phyloP scores from a whole-genome alignment of 2,888 invertebrate genomes.

The Pseudococcus jackbeardsleyi region DNA sequence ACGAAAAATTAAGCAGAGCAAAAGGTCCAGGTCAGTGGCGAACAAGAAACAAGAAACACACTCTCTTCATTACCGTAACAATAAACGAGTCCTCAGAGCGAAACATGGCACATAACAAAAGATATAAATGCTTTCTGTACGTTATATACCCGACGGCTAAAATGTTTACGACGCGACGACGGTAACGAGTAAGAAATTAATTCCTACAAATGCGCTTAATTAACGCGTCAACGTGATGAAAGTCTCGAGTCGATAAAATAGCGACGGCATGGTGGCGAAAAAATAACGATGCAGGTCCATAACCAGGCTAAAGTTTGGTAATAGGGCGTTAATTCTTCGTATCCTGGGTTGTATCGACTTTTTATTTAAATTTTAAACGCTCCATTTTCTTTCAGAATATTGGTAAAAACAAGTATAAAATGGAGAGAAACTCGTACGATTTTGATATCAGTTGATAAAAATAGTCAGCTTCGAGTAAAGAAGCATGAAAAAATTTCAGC shows the following conservation, averaged over 20 bases:
- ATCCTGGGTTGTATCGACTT: background rate
- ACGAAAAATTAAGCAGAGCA: no score
- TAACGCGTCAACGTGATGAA: conserved; percentile 30
- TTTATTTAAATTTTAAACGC: background rate
- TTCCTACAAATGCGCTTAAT: conserved; percentile 38
- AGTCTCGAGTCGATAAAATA: conserved; percentile 25
- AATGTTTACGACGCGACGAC: conserved; percentile 41
- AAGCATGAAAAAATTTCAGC: no score
- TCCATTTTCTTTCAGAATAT: background rate
- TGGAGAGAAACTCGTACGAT: no score
- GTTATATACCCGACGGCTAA: background rate
- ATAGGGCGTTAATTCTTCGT: background rate
- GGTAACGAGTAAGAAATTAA: conserved; percentile 44
- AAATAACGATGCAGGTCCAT: background rate
- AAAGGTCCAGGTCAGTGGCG: no score
- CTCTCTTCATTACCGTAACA: conserved; percentile 24
- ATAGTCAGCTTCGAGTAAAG: no score
- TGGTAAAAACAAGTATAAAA: no score
- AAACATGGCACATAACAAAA: conserved; percentile 14
- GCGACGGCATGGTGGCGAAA: background rate
- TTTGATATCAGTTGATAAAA: no score
- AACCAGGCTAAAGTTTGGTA: background rate
- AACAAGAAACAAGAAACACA: conserved; percentile 1
- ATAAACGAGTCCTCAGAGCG: conserved; percentile 31
- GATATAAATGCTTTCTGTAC: conserved; percentile 24